These are phyloP conservation scores for Cinclus mexicanus DNA, from an alignment of 2,113 vertebrate genomes.

Conservation along the genomic window DNA sequence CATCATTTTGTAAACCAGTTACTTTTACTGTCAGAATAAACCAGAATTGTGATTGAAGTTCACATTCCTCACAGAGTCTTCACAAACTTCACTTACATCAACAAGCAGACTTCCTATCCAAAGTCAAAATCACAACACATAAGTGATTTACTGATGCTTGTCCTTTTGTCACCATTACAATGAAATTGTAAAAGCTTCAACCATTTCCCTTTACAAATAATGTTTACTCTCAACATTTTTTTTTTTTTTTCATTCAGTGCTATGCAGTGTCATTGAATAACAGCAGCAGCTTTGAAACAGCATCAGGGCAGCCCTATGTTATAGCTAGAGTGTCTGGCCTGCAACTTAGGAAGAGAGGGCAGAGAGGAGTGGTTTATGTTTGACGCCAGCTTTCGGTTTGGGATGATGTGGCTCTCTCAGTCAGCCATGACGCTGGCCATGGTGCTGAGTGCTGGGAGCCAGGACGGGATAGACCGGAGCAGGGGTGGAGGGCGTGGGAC, in stretches of 20 bases:
- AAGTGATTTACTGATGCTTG: not conserved
- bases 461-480: fast-evolving
- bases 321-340: fast-evolving
- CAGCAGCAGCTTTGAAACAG: not conserved
- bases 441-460: not conserved
- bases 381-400: fast-evolving
- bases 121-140: not conserved
- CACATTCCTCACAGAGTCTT: not conserved
- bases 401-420: fast-evolving
- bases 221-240: not conserved
- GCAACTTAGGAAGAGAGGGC: not conserved
- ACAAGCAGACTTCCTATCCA: not conserved
- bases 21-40: not conserved
- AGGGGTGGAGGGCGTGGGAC: fast-evolving
- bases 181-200: not conserved
- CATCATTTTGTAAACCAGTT: not conserved
- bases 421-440: not conserved
- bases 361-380: fast-evolving
- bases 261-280: no score
- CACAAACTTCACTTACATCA: not conserved
- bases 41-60: not conserved
- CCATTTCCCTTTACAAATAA: not conserved
- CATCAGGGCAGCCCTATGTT: no score
- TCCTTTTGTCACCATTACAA: not conserved
- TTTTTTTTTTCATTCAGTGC: no score